Evolutionary conservation across 2,888 invertebrate species (phyloP), one percentile per base, ranked within the genome.

Genomic region (Thereva unica): DNA sequence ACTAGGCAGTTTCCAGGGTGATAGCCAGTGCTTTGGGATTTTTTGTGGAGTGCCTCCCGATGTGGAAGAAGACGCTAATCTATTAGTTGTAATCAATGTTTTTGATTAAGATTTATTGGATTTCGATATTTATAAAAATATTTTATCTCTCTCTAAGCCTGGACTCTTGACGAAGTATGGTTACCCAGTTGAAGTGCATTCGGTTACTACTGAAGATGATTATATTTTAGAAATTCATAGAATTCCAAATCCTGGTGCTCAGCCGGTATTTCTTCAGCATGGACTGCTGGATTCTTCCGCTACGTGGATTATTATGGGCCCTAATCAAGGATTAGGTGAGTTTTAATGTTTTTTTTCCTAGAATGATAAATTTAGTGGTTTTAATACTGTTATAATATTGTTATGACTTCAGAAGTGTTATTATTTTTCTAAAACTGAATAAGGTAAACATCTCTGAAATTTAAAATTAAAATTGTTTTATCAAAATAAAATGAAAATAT

Each of bases 141-240:
- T 49, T 52, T 56, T 41, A 4, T 34, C 6, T 41, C 52, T 40
- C 37, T n/a, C n/a, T 2, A 67, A 77, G 79, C 78, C 79, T 74
- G 78, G 85, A 72, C 77, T 89, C 66, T 82, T 89, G 38, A 77
- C 78, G 65, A 85, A 86, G 73, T 86, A 89, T 74, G 84, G 85
- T 6, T 91, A 90, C 76, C 83, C 84, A 7, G 78, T 85, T 38
- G 89, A 91, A 79, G 83, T 82, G 45, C 87, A 91, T 76, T 75
- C 76, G 9, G 85, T 89, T 34, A 82, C 82, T 54, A 95, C 94
- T 0, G 77, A 83, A 42, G 94, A 95, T 82, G 91, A 91, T 1
- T 94, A 92, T 76, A 85, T 91, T 37, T 82, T 95, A 71, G 84
- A 85, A 68, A 75, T 93, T 79, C 91, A 93, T 75, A 85, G 93